Percentiles rank a stretch among this genome's conserved stretches.
Evolutionary conservation across 2,888 invertebrate species (phyloP).

Genomic region (Miltochrista miniata): DNA sequence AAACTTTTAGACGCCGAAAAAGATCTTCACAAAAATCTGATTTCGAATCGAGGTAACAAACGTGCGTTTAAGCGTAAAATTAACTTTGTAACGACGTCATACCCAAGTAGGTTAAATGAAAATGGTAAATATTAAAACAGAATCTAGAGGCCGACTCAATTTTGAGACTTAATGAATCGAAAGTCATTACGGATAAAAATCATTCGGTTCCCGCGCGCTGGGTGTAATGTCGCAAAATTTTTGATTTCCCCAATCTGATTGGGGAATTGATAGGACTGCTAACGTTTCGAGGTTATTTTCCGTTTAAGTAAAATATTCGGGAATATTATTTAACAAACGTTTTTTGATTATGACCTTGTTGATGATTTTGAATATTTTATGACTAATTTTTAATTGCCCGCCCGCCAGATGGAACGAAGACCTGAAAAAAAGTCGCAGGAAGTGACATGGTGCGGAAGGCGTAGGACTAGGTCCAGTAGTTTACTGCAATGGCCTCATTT

Average conservation of each 20-base stretch:
- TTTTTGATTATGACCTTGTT: no score
- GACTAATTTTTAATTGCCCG: no score
- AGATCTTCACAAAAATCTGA: constrained; percentile 29
- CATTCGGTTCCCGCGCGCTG: constrained; percentile 24
- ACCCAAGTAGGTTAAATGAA: constrained; percentile 49
- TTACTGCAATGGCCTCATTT: no score
- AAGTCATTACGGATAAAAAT: constrained; percentile 47
- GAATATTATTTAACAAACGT: no score
- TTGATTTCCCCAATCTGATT: constrained; percentile 37
- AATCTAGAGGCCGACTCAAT: constrained; percentile 51
- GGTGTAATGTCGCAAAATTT: constrained; percentile 37
- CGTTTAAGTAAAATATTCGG: no score
- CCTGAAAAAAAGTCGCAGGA: no score
- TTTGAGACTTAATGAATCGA: constrained; percentile 54
- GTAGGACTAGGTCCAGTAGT: no score
- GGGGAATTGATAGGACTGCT: constrained; percentile 19
- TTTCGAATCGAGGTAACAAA: constrained; percentile 21
- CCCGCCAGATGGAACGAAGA: no score
- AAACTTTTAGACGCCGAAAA: constrained; percentile 29
- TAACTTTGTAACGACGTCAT: constrained; percentile 43
- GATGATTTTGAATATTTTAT: no score
- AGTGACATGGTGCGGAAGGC: no score
- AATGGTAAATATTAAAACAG: constrained; percentile 57
- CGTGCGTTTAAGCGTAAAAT: constrained; percentile 41
- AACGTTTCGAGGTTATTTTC: constrained; percentile 11